Base-by-base conservation (phyloP, 2,113 vertebrate species). In the Eupsittula cactorum region DNA sequence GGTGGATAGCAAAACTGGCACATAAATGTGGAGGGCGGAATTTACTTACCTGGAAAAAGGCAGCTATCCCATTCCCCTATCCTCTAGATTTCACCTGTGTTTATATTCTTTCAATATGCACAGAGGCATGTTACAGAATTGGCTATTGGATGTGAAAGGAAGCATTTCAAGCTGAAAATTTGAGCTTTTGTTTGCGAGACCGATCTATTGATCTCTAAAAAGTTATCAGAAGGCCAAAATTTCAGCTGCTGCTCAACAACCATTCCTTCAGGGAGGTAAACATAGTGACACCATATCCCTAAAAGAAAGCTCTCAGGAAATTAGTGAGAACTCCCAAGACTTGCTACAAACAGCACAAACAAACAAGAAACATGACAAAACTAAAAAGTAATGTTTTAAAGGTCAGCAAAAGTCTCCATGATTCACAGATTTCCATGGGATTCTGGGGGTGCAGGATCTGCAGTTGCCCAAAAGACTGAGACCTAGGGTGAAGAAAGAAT, bases 241-340 rank as follows among this genome's bases (percentile, higher is more conserved):
- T 75, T 85, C 41, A 87, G 39, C 39, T 74, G 68, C 41, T 67
- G 21, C 31, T 65, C 69, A 75, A 46, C 33, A 83, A 20, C 24
- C 37, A 2, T 37, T 89, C 19, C 82, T 89, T 78, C 47, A 57
- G 47, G 16, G 35, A 78, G 19, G 11, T 12, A 59, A 70, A 16
- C 4, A 7, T 0, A 0, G 16, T 81, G 50, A 29, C 31, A 31
- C 11, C 4, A 0, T 11, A 42, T 16, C 35, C 11, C 42, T 70
- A 23, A 64, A 57, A 55, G 17, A 67, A 93, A 80, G 6, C 17
- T 46, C 63, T 69, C 23, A 13, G n/a, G 24, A 71, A 75, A 60
- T 55, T 11, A 39, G 10, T 19, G 59, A 33, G 18, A 81, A 50
- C 28, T 37, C 53, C 28, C 14, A 76, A 64, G 44, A 52, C 19